Evolutionary conservation across 2,113 vertebrate genomes (phyloP).

Genomic region (Zapornia atra): DNA sequence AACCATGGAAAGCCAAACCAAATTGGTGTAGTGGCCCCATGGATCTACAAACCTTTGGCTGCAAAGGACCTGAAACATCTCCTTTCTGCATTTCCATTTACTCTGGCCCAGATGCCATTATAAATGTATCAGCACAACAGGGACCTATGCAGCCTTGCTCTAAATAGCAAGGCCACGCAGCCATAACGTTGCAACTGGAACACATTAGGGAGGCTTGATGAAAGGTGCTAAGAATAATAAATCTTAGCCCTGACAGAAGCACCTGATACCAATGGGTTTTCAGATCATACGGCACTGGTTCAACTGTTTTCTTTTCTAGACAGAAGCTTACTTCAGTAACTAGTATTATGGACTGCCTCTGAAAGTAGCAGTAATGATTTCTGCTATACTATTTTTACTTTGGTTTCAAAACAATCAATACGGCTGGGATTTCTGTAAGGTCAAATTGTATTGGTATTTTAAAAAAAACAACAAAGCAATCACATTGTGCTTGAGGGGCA

Average conservation of each 20-base stretch:
- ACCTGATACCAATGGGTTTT: background rate
- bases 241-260: background rate
- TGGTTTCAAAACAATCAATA: slow-evolving; percentile 5
- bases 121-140: background rate
- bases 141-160: background rate
- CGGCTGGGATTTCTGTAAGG: slow-evolving; percentile 22
- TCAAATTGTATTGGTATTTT: slow-evolving; percentile 49
- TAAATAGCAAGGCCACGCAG: background rate
- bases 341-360: background rate
- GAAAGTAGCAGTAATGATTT: slow-evolving; percentile 21
- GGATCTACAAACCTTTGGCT: background rate
- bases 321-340: background rate
- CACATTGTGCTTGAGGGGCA: background rate
- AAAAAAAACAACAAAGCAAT: slow-evolving; percentile 23
- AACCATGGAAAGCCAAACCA: background rate
- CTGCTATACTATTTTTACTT: background rate
- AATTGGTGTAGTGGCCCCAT: background rate
- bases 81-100: background rate
- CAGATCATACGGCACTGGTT: background rate
- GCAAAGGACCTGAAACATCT: background rate
- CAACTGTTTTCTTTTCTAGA: background rate
- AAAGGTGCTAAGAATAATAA: background rate
- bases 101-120: background rate
- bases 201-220: background rate
- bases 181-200: background rate